Evolutionary conservation across 1,140 invertebrate genomes (phyloP).

Genomic region (Teleogryllus occipitalis): DNA sequence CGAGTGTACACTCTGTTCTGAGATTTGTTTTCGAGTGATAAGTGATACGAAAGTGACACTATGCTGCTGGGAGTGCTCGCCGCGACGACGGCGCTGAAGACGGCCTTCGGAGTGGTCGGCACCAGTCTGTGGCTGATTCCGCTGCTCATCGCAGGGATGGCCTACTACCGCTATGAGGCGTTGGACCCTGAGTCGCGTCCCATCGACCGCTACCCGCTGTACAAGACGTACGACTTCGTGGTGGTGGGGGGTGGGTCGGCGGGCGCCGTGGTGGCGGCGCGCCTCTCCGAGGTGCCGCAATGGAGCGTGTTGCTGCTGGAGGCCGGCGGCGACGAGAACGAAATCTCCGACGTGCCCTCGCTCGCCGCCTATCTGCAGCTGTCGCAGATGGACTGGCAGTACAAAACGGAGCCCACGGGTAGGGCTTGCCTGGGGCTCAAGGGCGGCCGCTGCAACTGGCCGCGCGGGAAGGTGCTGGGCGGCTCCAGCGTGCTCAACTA

Average conservation of each 20-base stretch:
- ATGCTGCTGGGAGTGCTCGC: constrained; percentile 65
- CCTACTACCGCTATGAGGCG: constrained; percentile 71
- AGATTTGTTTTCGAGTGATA: not conserved
- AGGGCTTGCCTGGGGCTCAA: constrained; percentile 60
- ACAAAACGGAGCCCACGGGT: constrained; percentile 81
- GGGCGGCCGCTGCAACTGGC: constrained; percentile 72
- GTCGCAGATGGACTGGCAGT: constrained; percentile 83
- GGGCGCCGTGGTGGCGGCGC: constrained; percentile 84
- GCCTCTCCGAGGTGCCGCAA: constrained; percentile 62
- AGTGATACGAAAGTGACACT: not conserved
- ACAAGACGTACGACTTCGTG: constrained; percentile 73
- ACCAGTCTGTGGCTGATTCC: constrained; percentile 76
- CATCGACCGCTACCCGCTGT: constrained; percentile 45
- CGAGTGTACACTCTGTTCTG: not conserved
- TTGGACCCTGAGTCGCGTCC: constrained; percentile 69
- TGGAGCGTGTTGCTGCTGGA: constrained; percentile 74
- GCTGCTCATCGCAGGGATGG: constrained; percentile 66
- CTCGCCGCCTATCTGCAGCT: constrained; percentile 79
- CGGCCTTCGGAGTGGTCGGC: constrained; percentile 59
- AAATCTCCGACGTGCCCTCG: constrained; percentile 81
- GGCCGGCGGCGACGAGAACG: constrained; percentile 86
- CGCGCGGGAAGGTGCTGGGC: constrained; percentile 74
- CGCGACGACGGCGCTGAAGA: constrained; percentile 62
- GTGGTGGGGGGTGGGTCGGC: constrained; percentile 87
- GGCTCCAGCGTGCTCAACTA: constrained; percentile 89